A percentile compares a stretch with the other conserved stretches of the same genome.
phyloP scores from a whole-genome alignment of 2,113 vertebrate species.

The Catagonus wagneri region DNA sequence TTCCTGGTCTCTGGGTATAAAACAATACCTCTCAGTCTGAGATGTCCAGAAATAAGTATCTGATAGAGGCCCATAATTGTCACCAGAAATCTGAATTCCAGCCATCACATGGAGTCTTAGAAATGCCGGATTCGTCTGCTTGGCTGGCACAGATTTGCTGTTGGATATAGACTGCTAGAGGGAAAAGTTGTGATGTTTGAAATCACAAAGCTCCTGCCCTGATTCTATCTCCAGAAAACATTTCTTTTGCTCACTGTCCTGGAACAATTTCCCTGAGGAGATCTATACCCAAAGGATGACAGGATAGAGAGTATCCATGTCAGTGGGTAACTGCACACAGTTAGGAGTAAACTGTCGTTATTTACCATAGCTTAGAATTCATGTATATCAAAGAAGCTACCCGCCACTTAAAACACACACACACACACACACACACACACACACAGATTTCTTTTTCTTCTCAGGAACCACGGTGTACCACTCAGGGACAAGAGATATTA shows the following conservation, averaged over 20 bases:
- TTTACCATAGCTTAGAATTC: neutral
- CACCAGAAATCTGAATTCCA: slow-evolving; percentile 17
- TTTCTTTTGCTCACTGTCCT: slow-evolving; percentile 58
- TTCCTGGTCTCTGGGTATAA: neutral
- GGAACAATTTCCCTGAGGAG: slow-evolving; percentile 34
- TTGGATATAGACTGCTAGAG: neutral
- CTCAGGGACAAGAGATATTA: neutral
- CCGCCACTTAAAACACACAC: neutral
- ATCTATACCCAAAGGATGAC: slow-evolving; percentile 34
- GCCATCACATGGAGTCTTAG: neutral
- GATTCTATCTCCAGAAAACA: slow-evolving; percentile 51
- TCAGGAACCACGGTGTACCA: neutral
- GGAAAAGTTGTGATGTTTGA: slow-evolving; percentile 33
- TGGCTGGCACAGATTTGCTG: slow-evolving; percentile 10
- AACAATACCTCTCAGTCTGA: neutral
- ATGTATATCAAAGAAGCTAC: slow-evolving; percentile 30
- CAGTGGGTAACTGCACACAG: slow-evolving; percentile 9
- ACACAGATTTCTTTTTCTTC: slow-evolving; percentile 33
- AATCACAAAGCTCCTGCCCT: slow-evolving; percentile 12
- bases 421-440: neutral
- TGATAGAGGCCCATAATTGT: neutral
- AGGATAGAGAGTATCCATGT: neutral
- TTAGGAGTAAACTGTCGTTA: slow-evolving; percentile 46
- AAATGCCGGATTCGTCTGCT: slow-evolving; percentile 9
- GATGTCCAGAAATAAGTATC: neutral